These are phyloP conservation scores for Cromileptes altivelis DNA, from an alignment of 2,113 vertebrate species.

Conservation along the genomic window DNA sequence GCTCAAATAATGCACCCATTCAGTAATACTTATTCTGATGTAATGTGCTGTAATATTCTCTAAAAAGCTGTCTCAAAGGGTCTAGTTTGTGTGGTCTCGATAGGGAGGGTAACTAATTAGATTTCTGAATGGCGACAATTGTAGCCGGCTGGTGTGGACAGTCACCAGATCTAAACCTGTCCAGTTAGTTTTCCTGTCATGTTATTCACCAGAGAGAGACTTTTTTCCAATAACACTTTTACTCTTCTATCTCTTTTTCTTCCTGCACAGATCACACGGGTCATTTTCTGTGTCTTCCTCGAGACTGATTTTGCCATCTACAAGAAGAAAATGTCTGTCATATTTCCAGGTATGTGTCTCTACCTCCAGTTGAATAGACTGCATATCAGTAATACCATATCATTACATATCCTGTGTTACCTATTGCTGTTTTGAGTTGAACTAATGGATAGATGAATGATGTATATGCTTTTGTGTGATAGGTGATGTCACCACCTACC, in stretches of 20 bases:
- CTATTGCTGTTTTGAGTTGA: neutral
- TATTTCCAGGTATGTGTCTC: conserved; percentile 90
- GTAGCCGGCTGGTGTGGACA: conserved; percentile 27
- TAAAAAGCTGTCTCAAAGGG: conserved; percentile 37
- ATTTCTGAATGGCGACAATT: conserved; percentile 51
- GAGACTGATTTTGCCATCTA: conserved; percentile 97
- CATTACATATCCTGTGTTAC: conserved; percentile 9
- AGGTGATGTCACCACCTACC: conserved; percentile 10
- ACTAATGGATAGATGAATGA: conserved; percentile 16
- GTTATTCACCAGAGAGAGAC: conserved; percentile 26
- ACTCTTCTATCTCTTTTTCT: conserved; percentile 62
- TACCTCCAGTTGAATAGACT: neutral
- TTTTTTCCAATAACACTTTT: conserved; percentile 32
- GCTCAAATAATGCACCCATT: conserved; percentile 34
- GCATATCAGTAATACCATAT: neutral
- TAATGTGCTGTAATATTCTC: conserved; percentile 60
- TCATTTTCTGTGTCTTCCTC: conserved; percentile 99
- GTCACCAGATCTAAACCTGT: conserved; percentile 42
- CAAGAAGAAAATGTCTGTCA: conserved; percentile 94
- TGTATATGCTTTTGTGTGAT: conserved; percentile 13
- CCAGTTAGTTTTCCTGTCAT: conserved; percentile 40
- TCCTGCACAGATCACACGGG: conserved; percentile 90
- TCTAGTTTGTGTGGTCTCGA: conserved; percentile 54
- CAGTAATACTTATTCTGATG: conserved; percentile 55
- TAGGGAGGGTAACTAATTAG: conserved; percentile 54